Evolutionary conservation across 2,888 invertebrate genomes (phyloP), one percentile per base, ranked within the genome.

Genomic region (Craniophora ligustri): DNA sequence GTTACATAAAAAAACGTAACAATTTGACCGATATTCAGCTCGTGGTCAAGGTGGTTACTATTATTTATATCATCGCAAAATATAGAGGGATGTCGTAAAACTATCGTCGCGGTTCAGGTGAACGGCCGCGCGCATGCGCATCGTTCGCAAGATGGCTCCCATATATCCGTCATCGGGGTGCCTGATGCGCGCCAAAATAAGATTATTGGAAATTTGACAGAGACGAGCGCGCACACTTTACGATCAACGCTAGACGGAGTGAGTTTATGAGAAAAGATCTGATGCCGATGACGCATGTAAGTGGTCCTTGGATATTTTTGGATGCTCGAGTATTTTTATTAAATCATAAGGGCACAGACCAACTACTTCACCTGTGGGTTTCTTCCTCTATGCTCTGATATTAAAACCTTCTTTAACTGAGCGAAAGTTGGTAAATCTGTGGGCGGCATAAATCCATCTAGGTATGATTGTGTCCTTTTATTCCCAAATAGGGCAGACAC

Each of bases 101-200:
- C 88, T 77, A 85, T 92, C 92, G 81, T 84, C 92, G 81, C 81
- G 67, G 59, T 84, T 85, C 92, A 92, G 92, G 92, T 92, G 91
- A 92, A 92, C 86, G 92, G 84, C 91, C 92, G 84, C 81, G 79
- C 78, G 81, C 76, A 72, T 72, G 80, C 84, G 84, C 80, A 75
- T 85, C 87, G 82, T 79, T 85, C 85, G 79, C 89, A 85, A 85
- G 89, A 88, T 88, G 91, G 89, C 90, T 78, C 67, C 86, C 88
- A 89, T 93, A 91, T 89, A 87, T 93, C 92, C 81, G 79, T 93
- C 92, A 88, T 86, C 92, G 85, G 72, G 50, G 79, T 81, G 85
- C 88, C 89, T 92, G 91, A 92, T 91, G 91, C 91, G 89, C 92
- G 92, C 92, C 92, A 92, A 92, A 93, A 92, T 93, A 92, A 92